Evolutionary conservation across 2,888 invertebrate genomes (phyloP), one percentile per base, ranked within the genome.

Genomic region (Pediacus dermestoides): DNA sequence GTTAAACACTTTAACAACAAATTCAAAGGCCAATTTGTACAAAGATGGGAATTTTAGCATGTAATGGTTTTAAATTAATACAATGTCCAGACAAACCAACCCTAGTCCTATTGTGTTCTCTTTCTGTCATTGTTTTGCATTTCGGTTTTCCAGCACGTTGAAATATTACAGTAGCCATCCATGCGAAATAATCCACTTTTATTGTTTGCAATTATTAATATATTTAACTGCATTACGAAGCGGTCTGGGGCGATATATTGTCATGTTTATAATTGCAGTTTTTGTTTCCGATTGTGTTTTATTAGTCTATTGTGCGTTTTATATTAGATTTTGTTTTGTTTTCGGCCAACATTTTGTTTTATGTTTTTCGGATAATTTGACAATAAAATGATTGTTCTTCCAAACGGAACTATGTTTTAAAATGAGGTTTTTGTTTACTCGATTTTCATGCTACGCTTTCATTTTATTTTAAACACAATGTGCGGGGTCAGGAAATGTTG

Each of bases 191-290:
- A 66, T 66, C 66, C 61, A 63, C 60, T 66, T 66, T 66, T 66
- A 66, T 66, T 66, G 66, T 65, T 66, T 60, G 65, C 63, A 65
- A 66, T 66, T 66, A 66, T 66, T 66, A 65, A 66, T 65, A 64
- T 66, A 66, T 66, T 66, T 65, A 64, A 65, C 62, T 63, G 59
- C 61, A 66, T 66, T 65, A 65, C 58, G 52, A 45, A 43, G 48
- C 53, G 57, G 58, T 55, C 59, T 53, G 51, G n/a, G 47, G 54
- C 58, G 52, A 62, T 62, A 58, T 58, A 63, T 64, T 64, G 63
- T 62, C 62, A 56, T 58, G 59, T 57, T 60, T 58, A 61, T 64
- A 63, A 64, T 65, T 63, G 60, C 62, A 63, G 56, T 64, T 64
- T 64, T 64, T 60, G 63, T 60, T 57, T 57, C 57, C 60, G 57